These are phyloP conservation scores for Porites evermanni DNA, from an alignment of 92 coral and sea anemone species.

Conservation along the genomic window DNA sequence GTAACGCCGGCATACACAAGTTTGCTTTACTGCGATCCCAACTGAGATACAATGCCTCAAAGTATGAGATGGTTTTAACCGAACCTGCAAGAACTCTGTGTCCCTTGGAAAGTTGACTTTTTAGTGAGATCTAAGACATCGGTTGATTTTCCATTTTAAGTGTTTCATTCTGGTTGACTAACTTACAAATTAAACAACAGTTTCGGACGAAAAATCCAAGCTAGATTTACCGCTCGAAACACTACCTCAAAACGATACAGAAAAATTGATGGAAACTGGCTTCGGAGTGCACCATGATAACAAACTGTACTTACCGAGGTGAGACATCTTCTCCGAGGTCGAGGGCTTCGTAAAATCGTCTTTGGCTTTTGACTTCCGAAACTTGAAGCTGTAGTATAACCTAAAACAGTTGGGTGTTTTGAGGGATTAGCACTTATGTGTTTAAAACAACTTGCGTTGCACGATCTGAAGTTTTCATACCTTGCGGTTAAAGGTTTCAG, in stretches of 20 bases:
- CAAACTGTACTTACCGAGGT: conserved; percentile 41
- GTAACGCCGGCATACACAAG: not conserved
- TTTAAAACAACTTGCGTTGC: conserved; percentile 35
- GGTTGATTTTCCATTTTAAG: not conserved
- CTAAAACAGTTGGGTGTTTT: conserved; percentile 39
- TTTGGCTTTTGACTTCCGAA: conserved; percentile 13
- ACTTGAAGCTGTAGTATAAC: conserved; percentile 20
- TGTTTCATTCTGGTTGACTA: not conserved
- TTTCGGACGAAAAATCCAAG: conserved; percentile 10
- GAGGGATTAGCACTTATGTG: conserved; percentile 39
- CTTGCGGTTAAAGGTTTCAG: conserved; percentile 47
- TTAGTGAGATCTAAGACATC: not conserved
- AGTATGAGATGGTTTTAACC: not conserved
- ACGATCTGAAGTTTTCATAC: conserved; percentile 38
- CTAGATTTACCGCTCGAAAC: conserved; percentile 4
- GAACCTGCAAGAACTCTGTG: not conserved
- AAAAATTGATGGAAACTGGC: not conserved
- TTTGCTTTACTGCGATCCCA: not conserved
- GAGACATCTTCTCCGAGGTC: conserved; percentile 34
- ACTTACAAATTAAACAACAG: conserved; percentile 14
- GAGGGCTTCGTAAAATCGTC: conserved; percentile 26
- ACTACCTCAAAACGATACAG: not conserved
- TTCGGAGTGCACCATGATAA: not conserved
- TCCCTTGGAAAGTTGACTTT: too few relatives aligned
- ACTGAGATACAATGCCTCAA: not conserved